A percentile compares a stretch with the other conserved stretches of the same genome.
phyloP scores from a whole-genome alignment of 2,113 vertebrate species.

The Menidia beryllina region DNA sequence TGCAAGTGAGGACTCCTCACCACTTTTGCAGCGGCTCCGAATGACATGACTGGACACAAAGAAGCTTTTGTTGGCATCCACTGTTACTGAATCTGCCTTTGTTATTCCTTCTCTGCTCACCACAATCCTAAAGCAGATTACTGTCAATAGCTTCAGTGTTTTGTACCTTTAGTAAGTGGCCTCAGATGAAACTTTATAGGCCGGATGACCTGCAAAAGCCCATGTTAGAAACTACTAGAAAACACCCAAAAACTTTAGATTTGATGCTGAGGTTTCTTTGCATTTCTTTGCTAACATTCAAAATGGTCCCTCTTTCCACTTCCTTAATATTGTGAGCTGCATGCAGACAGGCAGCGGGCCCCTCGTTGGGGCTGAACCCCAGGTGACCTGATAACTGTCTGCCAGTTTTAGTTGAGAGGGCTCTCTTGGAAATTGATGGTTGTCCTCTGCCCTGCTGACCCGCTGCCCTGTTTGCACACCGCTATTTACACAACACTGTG shows the following conservation, averaged over 20 bases:
- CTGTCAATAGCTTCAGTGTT: conserved; percentile 41
- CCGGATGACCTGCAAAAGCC: conserved; percentile 30
- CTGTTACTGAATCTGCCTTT: conserved; percentile 67
- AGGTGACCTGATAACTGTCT: conserved; percentile 64
- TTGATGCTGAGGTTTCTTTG: neutral
- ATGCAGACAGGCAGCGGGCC: conserved; percentile 27
- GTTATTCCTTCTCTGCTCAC: conserved; percentile 53
- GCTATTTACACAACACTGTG: conserved; percentile 56
- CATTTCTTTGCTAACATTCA: conserved; percentile 1
- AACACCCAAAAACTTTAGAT: conserved; percentile 3
- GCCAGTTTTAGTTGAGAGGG: conserved; percentile 45
- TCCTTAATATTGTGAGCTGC: conserved; percentile 33
- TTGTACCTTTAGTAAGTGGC: conserved; percentile 3
- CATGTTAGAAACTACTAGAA: conserved; percentile 31
- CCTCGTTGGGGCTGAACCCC: conserved; percentile 59
- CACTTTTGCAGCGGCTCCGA: conserved; percentile 37
- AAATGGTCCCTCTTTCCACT: conserved; percentile 38
- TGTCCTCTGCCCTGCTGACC: conserved; percentile 63
- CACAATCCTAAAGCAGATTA: conserved; percentile 47
- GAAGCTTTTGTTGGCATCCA: conserved; percentile 57
- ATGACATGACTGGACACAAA: conserved; percentile 65
- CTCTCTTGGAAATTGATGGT: conserved; percentile 62
- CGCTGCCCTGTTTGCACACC: conserved; percentile 37
- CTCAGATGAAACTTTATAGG: conserved; percentile 38
- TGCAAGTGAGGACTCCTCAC: conserved; percentile 46